Base-by-base conservation (phyloP, 2,797 vertebrate genomes). In the Trematomus bernacchii region DNA sequence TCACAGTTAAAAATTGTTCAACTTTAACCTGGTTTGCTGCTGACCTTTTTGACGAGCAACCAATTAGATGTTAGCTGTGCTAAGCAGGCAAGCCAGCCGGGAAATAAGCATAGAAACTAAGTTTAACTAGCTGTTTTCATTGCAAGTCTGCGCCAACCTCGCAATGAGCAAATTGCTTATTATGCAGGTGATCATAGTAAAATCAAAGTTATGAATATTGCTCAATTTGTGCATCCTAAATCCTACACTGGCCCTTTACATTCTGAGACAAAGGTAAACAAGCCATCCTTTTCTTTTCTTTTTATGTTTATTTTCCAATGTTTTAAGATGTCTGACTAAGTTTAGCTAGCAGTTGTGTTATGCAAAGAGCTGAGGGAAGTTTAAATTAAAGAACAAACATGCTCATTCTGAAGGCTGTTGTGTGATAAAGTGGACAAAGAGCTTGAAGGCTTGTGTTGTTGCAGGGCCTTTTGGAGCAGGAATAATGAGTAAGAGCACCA, bases 401-500 rank as follows among this genome's bases (percentile, higher is more conserved):
- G 52, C 48, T 46, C 9, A 62, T 44, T 53, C 27, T 42, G 16
- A 74, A 73, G 76, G 60, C 55, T 59, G 68, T 62, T 59, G 65
- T 62, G 77, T 62, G 59, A 66, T 44, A 44, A 70, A 72, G 50
- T 44, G 47, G 71, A 57, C 50, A 62, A 72, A 61, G 63, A 66
- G 66, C 75, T 70, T 46, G 43, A 27, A 60, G 76, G 51, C 19
- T 63, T n/a, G 66, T 76, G 16, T 10, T 60, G 58, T 59, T 72
- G 30, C 3, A 11, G 48, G 23, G 19, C 48, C 30, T 40, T 79
- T 46, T 27, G 50, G 53, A 71, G 67, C 61, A 76, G 48, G 23
- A 71, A 53, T 73, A 82, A 82, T 67, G 64, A 83, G 44, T 37
- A 66, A 65, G 59, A 73, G 50, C 48, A 80, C 43, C 53, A 80